A percentile compares a stretch with the other conserved stretches of the same genome.
phyloP scores from a whole-genome alignment of 2,797 vertebrate genomes.

The Antennarius maculatus region DNA sequence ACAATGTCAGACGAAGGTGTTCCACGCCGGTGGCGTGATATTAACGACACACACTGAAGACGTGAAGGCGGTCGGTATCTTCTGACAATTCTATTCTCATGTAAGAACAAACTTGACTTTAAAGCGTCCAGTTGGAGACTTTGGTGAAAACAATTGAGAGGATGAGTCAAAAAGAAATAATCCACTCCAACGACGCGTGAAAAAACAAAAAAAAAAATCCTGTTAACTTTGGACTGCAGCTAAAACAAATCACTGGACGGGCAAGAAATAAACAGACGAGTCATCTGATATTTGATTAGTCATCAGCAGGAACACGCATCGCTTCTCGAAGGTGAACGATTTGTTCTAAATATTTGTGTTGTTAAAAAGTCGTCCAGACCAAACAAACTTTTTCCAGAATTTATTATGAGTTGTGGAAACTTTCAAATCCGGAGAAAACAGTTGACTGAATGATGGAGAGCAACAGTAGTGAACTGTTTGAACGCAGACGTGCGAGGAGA shows the following conservation, averaged over 20 bases:
- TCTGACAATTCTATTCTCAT: background rate
- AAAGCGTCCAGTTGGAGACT: background rate
- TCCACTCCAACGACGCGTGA: too few relatives aligned
- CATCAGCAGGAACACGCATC: background rate
- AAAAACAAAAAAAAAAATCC: too few relatives aligned
- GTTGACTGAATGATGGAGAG: background rate
- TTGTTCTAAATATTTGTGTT: background rate
- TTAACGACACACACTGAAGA: slow-evolving; percentile 55
- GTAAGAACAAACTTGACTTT: background rate
- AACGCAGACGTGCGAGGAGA: too few relatives aligned
- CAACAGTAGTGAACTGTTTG: background rate
- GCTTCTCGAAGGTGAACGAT: too few relatives aligned
- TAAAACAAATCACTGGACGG: too few relatives aligned
- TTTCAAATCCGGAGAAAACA: background rate
- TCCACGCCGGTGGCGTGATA: slow-evolving; percentile 32
- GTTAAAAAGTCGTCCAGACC: background rate
- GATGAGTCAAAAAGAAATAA: too few relatives aligned
- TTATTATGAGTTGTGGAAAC: too few relatives aligned
- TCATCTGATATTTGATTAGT: background rate
- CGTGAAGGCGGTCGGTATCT: slow-evolving; percentile 37
- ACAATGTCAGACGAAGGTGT: slow-evolving; percentile 26
- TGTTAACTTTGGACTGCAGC: background rate
- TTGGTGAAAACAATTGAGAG: background rate
- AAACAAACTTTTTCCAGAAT: background rate
- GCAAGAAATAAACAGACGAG: background rate